phyloP scores from a whole-genome alignment of 2,797 vertebrate genomes.

The Peromyscus melanophrys region DNA sequence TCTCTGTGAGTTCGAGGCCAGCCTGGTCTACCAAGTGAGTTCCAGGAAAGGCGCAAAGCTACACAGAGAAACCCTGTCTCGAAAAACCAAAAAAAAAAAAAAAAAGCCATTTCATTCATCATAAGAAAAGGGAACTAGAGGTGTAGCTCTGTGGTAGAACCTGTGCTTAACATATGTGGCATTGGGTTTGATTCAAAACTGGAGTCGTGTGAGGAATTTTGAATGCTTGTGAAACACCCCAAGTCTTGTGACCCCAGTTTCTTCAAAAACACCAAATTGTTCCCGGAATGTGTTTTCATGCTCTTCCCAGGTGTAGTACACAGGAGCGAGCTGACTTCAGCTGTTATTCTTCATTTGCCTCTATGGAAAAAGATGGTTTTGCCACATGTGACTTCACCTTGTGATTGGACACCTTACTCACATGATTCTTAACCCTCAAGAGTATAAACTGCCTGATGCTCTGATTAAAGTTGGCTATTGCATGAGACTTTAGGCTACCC shows the following conservation, averaged over 20 bases:
- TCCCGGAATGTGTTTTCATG: too few relatives aligned
- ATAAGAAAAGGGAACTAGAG: background rate
- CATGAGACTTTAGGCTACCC: background rate
- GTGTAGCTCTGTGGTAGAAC: background rate
- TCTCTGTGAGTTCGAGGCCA: too few relatives aligned
- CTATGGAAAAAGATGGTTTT: background rate
- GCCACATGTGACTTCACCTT: background rate
- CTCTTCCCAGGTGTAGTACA: background rate
- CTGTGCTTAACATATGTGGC: background rate
- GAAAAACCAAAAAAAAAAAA: too few relatives aligned
- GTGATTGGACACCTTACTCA: background rate
- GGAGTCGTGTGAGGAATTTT: background rate
- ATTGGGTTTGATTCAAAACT: background rate
- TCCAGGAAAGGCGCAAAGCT: too few relatives aligned
- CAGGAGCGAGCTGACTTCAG: background rate
- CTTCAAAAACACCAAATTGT: background rate
- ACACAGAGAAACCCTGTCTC: too few relatives aligned
- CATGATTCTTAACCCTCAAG: background rate
- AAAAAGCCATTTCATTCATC: slow-evolving; percentile 48
- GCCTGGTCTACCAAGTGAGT: too few relatives aligned
- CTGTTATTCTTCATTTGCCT: background rate
- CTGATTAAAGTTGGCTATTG: background rate
- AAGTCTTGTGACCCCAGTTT: background rate
- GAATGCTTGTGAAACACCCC: background rate
- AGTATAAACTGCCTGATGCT: background rate